Evolutionary conservation across 2,888 invertebrate genomes (phyloP), one percentile per base, ranked within the genome.

Genomic region (Platycnemis pennipes): DNA sequence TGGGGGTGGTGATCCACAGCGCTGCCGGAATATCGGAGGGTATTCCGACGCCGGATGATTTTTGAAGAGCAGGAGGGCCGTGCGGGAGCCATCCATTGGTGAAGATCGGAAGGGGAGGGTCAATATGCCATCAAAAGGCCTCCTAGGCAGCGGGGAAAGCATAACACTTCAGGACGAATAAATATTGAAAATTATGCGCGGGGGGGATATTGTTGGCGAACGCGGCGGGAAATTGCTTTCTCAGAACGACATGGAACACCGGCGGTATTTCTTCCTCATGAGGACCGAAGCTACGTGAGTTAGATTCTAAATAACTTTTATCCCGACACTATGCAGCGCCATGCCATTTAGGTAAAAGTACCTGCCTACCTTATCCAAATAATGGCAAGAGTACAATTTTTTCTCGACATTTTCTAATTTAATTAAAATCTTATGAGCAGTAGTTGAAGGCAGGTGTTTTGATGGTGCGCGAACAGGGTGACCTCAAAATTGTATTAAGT

Each of bases 11-110:
- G 31, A 77, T 77, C 77, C 77, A 77, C 77, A 77, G 77, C 37
- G 77, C 26, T 11, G 26, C 31, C 77, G 77, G 77, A 77, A 77
- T 77, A 77, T 77, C 77, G 77, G 77, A 77, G 77, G 37, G 77
- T 77, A 77, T 77, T 77, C 77, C 37, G 77, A 77, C 77, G 77
- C 77, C 77, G 77, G 77, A 77, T 77, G 77, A 77, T 77, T 77
- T 77, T 77, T 77, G 77, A 77, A 77, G 77, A 77, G 77, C 26
- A 16, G 37, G 77, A 77, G 77, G 37, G 37, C 31, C 31, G 77
- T 37, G 77, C 77, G 77, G 77, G 77, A 77, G 77, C 31, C 77
- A 77, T 77, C 77, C 37, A 63, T 63, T 63, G 63, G 63, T n/a
- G 13, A 77, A 11, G 31, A 37, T 31, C 77, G 77, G 77, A 26